Conservation (phyloP, 2,113 vertebrate species). For the Mesitornis unicolor region DNA sequence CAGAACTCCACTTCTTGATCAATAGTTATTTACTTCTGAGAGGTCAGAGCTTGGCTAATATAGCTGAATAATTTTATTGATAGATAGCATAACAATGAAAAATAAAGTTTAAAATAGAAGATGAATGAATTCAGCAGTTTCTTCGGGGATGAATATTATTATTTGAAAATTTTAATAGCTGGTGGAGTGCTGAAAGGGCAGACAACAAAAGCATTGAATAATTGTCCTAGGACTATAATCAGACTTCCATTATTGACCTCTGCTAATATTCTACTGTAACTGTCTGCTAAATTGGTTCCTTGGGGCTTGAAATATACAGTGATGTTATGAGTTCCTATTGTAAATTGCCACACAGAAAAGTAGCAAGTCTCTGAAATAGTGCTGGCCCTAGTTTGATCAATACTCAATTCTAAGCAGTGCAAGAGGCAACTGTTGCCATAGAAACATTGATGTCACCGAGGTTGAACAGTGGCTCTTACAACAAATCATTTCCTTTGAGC, state of each 20-base stretch:
- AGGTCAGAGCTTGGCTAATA: slow-evolving; percentile 79
- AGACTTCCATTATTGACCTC: slow-evolving; percentile 98
- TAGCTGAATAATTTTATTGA: slow-evolving; percentile 81
- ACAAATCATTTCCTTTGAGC: slow-evolving; percentile 98
- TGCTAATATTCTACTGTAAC: slow-evolving; percentile 95
- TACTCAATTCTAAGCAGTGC: slow-evolving; percentile 97
- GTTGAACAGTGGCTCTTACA: slow-evolving; percentile 91
- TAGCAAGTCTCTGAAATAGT: slow-evolving; percentile 86
- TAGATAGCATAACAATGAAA: slow-evolving; percentile 82
- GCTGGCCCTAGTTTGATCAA: slow-evolving; percentile 88
- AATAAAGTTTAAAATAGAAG: slow-evolving; percentile 81
- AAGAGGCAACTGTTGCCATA: slow-evolving; percentile 91
- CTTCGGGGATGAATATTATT: slow-evolving; percentile 76
- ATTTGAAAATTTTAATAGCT: slow-evolving; percentile 74
- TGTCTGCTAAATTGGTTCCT: slow-evolving; percentile 97
- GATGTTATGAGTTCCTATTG: slow-evolving; percentile 88
- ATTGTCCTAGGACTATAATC: slow-evolving; percentile 91
- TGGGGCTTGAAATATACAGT: slow-evolving; percentile 91
- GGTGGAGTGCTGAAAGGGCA: slow-evolving; percentile 86
- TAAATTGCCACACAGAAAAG: slow-evolving; percentile 91
- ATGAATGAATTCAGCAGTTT: slow-evolving; percentile 74
- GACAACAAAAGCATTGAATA: slow-evolving; percentile 87
- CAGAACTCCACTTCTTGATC: slow-evolving; percentile 76
- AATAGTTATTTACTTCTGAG: slow-evolving; percentile 84
- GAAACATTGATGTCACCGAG: slow-evolving; percentile 97